These are phyloP conservation scores for Mus caroli DNA, from an alignment of 2,797 vertebrate genomes.

Conservation along the genomic window DNA sequence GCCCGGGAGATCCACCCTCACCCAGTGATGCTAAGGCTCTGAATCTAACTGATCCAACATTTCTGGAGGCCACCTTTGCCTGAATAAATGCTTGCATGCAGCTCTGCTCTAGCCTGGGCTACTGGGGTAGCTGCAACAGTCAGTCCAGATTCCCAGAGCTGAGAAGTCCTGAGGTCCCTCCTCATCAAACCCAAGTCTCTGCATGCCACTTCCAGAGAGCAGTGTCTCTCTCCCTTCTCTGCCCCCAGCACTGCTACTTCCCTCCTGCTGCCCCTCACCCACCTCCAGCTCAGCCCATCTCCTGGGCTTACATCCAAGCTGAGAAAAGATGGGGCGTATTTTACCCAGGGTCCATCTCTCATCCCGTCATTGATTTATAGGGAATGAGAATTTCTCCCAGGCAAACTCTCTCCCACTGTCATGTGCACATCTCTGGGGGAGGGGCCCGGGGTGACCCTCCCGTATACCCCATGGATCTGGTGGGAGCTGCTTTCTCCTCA, in stretches of 20 bases:
- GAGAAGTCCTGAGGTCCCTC: no score
- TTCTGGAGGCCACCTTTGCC: background rate
- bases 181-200: background rate
- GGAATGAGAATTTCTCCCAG: constrained; percentile 71
- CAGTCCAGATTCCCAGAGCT: background rate
- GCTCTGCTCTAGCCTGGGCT: background rate
- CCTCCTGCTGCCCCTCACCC: background rate
- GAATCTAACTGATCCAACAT: background rate
- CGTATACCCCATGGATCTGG: background rate
- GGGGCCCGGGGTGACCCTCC: background rate
- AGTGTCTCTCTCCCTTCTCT: background rate
- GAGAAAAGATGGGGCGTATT: constrained; percentile 69
- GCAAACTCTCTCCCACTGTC: background rate
- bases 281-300: background rate
- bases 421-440: background rate
- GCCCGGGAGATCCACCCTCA: no score
- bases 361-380: constrained; percentile 71
- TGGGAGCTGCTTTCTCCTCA: background rate
- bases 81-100: background rate
- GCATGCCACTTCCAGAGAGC: background rate
- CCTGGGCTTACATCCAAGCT: constrained; percentile 78
- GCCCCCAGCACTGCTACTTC: background rate
- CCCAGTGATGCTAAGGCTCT: background rate
- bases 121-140: background rate
- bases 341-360: constrained; percentile 76